Conservation (phyloP, 2,113 vertebrate genomes). For the Hippocampus guttulatus region DNA sequence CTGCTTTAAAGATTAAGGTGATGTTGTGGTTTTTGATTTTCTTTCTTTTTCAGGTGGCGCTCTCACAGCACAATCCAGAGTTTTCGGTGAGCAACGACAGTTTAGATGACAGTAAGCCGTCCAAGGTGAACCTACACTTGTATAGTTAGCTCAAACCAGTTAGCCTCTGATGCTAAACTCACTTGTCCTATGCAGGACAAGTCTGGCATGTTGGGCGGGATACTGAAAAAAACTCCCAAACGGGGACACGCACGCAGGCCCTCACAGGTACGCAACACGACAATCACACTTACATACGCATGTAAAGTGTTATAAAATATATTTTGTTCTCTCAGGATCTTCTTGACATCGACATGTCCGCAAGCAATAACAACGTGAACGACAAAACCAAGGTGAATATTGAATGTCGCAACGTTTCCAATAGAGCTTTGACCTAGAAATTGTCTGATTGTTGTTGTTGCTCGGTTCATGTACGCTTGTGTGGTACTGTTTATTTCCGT, state of each 20-base stretch:
- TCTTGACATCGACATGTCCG: background rate
- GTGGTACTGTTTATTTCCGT: too few relatives aligned
- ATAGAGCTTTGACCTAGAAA: too few relatives aligned
- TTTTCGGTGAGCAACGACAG: conserved; percentile 32
- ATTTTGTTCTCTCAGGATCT: background rate
- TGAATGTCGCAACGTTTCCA: background rate
- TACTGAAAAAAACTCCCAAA: conserved; percentile 32
- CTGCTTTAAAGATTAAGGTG: background rate
- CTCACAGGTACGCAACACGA: conserved; percentile 33
- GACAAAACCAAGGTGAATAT: background rate
- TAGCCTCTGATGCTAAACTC: conserved; percentile 2
- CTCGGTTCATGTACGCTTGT: too few relatives aligned
- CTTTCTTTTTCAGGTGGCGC: background rate
- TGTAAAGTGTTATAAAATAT: background rate
- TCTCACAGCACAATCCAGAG: conserved; percentile 25
- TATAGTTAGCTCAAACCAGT: rapidly evolving
- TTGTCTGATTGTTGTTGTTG: too few relatives aligned
- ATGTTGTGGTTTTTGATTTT: too few relatives aligned
- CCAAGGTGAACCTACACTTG: conserved; percentile 34
- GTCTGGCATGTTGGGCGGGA: conserved; percentile 29
- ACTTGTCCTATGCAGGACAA: conserved; percentile 38
- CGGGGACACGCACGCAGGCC: conserved; percentile 31
- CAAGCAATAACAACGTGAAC: background rate
- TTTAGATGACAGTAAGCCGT: conserved; percentile 28
- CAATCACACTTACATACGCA: background rate